These are phyloP conservation scores for Fregata magnificens DNA, from an alignment of 2,113 vertebrate species.

Conservation along the genomic window DNA sequence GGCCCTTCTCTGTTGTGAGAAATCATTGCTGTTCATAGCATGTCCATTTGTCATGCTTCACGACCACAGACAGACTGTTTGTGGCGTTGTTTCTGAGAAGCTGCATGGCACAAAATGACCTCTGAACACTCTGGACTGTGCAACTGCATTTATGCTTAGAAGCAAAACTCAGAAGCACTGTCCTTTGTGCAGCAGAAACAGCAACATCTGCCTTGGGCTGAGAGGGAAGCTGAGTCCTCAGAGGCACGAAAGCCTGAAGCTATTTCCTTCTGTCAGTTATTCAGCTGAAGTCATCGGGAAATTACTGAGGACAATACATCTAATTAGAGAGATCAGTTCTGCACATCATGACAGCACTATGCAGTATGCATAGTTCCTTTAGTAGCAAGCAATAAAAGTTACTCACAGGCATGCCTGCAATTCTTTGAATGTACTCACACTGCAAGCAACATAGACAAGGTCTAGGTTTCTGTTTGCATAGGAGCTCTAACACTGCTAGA, in stretches of 20 bases:
- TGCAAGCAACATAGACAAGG: not conserved
- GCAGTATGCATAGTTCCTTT: not conserved
- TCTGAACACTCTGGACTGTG: not conserved
- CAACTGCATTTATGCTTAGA: not conserved
- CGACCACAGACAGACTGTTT: not conserved
- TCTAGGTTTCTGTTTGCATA: not conserved
- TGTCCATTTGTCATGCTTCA: not conserved
- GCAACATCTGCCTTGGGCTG: not conserved
- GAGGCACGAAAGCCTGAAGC: not conserved
- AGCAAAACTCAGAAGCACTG: not conserved
- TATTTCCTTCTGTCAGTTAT: not conserved
- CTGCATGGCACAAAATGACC: not conserved
- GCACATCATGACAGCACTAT: not conserved
- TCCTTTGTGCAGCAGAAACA: not conserved
- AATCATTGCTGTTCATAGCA: not conserved
- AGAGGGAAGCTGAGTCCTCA: not conserved
- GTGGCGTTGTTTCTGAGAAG: not conserved
- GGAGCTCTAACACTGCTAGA: not conserved
- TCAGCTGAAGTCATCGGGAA: not conserved
- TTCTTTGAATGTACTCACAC: not conserved
- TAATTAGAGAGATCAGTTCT: conserved; percentile 6
- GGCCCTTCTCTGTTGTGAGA: not conserved
- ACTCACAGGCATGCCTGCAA: not conserved
- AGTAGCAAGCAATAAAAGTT: not conserved
- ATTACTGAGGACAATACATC: not conserved